Evolutionary conservation across 2,797 vertebrate genomes (phyloP).

Genomic region (Sebastes trivittatus): DNA sequence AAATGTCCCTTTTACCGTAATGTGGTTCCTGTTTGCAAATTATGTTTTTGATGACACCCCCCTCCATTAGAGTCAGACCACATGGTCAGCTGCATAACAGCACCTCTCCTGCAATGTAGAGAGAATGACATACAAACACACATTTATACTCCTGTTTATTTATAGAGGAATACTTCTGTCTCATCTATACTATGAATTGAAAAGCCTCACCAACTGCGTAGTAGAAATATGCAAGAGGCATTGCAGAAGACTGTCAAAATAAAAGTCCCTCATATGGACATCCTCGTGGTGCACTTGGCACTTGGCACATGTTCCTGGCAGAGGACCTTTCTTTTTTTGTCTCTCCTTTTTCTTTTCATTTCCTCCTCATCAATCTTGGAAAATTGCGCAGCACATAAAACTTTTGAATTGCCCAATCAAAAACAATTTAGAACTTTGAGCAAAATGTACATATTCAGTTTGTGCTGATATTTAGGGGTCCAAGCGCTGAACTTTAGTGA

Average conservation of each 20-base stretch:
- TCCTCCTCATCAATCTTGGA: background rate
- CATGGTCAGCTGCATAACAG: background rate
- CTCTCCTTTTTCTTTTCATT: background rate
- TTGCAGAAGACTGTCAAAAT: conserved; percentile 3
- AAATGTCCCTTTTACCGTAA: background rate
- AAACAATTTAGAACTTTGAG: background rate
- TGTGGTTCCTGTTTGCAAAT: background rate
- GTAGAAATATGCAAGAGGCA: background rate
- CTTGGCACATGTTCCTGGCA: conserved; percentile 19
- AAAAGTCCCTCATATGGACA: background rate
- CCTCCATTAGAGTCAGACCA: background rate
- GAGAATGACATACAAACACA: background rate
- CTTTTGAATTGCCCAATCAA: background rate
- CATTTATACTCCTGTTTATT: background rate
- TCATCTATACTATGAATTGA: too few relatives aligned
- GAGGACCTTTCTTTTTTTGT: background rate
- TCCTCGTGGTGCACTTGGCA: background rate
- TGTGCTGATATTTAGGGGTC: background rate
- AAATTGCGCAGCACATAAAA: background rate
- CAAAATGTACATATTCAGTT: background rate
- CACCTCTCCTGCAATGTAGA: background rate
- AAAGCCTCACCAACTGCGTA: background rate
- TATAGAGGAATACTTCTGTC: background rate
- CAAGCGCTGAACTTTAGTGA: background rate
- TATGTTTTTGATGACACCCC: background rate